These are phyloP conservation scores for Drosophila acutilabella DNA, from an alignment of 2,888 invertebrate species.

Conservation along the genomic window DNA sequence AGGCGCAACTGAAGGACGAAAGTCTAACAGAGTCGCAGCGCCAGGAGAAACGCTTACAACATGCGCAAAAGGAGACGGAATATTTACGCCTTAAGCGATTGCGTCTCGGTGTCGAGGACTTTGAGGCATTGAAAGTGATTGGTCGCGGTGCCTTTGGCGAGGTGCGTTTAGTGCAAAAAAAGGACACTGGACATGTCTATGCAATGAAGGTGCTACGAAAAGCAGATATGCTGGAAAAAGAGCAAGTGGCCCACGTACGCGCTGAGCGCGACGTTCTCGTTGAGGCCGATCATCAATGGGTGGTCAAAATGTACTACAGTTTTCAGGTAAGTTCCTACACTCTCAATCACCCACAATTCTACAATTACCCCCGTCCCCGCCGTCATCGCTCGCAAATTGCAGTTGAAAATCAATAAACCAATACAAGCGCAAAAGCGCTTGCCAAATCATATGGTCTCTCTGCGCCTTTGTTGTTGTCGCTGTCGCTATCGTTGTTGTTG, in stretches of 20 bases:
- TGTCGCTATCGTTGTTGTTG: slow-evolving; percentile 27
- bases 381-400: slow-evolving; percentile 25
- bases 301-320: slow-evolving; percentile 99
- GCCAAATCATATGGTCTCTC: slow-evolving; percentile 73
- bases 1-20: slow-evolving; percentile 98
- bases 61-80: slow-evolving; percentile 99
- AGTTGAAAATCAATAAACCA: slow-evolving; percentile 77
- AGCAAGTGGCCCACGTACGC: slow-evolving; percentile 98
- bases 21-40: slow-evolving; percentile 97
- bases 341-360: neutral
- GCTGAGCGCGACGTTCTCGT: slow-evolving; percentile 99
- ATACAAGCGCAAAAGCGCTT: slow-evolving; percentile 70
- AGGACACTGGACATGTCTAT: slow-evolving; percentile 99
- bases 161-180: slow-evolving; percentile 99
- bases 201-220: slow-evolving; percentile 99
- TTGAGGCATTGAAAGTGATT: slow-evolving; percentile 97
- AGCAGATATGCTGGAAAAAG: slow-evolving; percentile 99
- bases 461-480: slow-evolving; percentile 32
- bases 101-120: slow-evolving; percentile 98
- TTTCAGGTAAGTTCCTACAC: slow-evolving; percentile 88
- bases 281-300: slow-evolving; percentile 99
- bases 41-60: slow-evolving; percentile 93
- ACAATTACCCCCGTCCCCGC: slow-evolving; percentile 11
- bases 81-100: slow-evolving; percentile 98
- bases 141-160: slow-evolving; percentile 97